Percentiles rank a stretch among this genome's conserved stretches.
Conservation (phyloP, 2,888 invertebrate genomes). For the Chydorus sphaericus region DNA sequence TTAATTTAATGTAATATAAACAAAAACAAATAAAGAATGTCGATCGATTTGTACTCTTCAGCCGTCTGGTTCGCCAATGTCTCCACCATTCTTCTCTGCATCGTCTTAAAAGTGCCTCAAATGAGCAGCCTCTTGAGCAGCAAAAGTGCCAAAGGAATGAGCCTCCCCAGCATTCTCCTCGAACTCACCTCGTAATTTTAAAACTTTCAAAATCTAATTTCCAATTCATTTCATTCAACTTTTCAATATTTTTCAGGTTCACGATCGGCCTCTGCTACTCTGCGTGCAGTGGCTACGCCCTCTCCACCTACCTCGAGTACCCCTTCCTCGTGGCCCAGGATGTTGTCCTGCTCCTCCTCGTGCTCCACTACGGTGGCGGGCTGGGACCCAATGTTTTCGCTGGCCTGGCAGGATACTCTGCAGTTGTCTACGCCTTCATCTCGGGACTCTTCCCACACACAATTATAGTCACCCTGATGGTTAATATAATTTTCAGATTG, state of each 20-base stretch:
- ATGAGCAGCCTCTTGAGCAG: constrained; percentile 48
- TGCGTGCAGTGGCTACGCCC: constrained; percentile 51
- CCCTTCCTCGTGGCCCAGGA: constrained; percentile 64
- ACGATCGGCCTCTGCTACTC: constrained; percentile 69
- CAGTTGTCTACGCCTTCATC: constrained; percentile 33
- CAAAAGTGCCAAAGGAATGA: constrained; percentile 53
- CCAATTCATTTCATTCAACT: constrained; percentile 6
- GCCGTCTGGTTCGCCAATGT: constrained; percentile 16
- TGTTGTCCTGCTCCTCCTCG: constrained; percentile 52
- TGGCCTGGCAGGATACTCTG: constrained; percentile 29
- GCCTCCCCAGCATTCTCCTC: constrained; percentile 45
- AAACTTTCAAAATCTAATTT: constrained; percentile 5
- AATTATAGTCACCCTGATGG: constrained; percentile 45
- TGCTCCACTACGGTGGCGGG: constrained; percentile 47
- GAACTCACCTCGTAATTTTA: constrained; percentile 49
- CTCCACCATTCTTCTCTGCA: constrained; percentile 55
- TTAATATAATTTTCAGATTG: constrained; percentile 34
- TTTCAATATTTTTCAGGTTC: constrained; percentile 39
- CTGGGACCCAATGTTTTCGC: constrained; percentile 33
- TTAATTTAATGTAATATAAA: too few species aligned
- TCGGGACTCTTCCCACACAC: constrained; percentile 34
- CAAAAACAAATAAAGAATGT: too few species aligned
- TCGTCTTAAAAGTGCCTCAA: constrained; percentile 69
- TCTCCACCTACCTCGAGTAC: constrained; percentile 69
- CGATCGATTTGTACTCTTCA: not conserved